Evolutionary conservation across 2,888 invertebrate species (phyloP).

Genomic region (Phengaris alcon): DNA sequence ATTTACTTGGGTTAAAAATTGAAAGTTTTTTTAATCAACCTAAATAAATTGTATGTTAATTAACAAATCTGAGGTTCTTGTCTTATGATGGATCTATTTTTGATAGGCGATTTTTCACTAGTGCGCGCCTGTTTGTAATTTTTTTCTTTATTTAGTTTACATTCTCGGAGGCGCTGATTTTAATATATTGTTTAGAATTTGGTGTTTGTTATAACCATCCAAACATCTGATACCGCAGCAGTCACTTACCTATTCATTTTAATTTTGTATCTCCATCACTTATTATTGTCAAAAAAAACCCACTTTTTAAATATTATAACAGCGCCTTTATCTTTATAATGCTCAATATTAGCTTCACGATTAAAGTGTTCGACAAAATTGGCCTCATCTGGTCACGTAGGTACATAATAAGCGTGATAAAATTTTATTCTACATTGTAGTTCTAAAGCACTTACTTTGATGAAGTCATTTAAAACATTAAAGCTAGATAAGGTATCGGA

Average conservation of each 20-base stretch:
- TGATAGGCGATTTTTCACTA: too few relatives aligned
- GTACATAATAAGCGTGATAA: slow-evolving; percentile 22
- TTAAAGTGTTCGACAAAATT: slow-evolving; percentile 4
- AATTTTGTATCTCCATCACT: neutral
- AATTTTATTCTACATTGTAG: slow-evolving; percentile 24
- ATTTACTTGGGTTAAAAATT: too few relatives aligned
- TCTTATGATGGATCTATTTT: too few relatives aligned
- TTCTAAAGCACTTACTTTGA: slow-evolving; percentile 37
- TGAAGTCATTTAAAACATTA: slow-evolving; percentile 38
- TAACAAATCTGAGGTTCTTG: too few relatives aligned
- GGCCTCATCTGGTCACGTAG: slow-evolving; percentile 17
- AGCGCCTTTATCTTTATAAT: neutral
- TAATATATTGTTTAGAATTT: too few relatives aligned
- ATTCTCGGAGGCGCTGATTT: too few relatives aligned
- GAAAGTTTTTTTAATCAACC: too few relatives aligned
- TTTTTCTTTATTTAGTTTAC: too few relatives aligned
- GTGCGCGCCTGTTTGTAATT: too few relatives aligned
- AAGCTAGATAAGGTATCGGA: slow-evolving; percentile 32
- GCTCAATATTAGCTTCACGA: neutral
- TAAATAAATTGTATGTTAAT: too few relatives aligned
- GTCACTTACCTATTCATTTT: neutral
- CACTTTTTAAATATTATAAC: too few relatives aligned
- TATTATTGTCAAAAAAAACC: neutral
- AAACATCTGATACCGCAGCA: neutral
- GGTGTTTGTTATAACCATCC: too few relatives aligned